Conservation (phyloP, 2,888 invertebrate species). For the Heliconius charithonia region DNA sequence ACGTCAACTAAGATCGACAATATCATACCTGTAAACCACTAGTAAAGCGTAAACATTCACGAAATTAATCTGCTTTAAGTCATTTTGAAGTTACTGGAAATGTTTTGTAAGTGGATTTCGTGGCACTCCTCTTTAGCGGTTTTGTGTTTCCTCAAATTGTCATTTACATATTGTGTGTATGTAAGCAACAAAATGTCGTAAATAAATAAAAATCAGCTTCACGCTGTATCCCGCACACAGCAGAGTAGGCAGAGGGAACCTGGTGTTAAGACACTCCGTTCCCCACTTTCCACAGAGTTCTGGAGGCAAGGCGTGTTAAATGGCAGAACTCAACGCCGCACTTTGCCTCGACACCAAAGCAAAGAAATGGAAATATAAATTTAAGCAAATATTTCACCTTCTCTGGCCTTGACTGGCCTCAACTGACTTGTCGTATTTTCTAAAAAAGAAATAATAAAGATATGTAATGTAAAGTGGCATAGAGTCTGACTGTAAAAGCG, state of each 20-base stretch:
- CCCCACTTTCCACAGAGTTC: too few relatives aligned
- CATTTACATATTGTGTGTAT: neutral
- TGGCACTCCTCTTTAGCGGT: neutral
- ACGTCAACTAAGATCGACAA: slow-evolving; percentile 6
- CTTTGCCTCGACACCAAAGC: too few relatives aligned
- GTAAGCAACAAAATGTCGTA: neutral
- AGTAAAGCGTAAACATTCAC: slow-evolving; percentile 13
- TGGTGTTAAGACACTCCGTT: too few relatives aligned
- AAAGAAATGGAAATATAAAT: too few relatives aligned
- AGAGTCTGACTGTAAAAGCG: neutral
- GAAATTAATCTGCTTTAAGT: slow-evolving; percentile 30
- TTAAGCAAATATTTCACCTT: too few relatives aligned
- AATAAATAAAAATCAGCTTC: too few relatives aligned
- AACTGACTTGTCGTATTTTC: neutral
- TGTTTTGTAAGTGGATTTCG: slow-evolving; percentile 8
- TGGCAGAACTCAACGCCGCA: too few relatives aligned
- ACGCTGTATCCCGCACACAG: too few relatives aligned
- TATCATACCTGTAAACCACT: neutral
- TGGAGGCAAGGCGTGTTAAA: too few relatives aligned
- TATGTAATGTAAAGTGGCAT: too few relatives aligned
- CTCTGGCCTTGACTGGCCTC: too few relatives aligned
- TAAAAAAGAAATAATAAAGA: neutral
- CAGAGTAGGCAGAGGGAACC: too few relatives aligned
- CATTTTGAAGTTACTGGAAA: slow-evolving; percentile 25
- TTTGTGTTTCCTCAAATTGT: neutral